Evolutionary conservation across 2,797 vertebrate genomes (phyloP), one percentile per base, ranked within the genome.

Genomic region (Staurois parvus): DNA sequence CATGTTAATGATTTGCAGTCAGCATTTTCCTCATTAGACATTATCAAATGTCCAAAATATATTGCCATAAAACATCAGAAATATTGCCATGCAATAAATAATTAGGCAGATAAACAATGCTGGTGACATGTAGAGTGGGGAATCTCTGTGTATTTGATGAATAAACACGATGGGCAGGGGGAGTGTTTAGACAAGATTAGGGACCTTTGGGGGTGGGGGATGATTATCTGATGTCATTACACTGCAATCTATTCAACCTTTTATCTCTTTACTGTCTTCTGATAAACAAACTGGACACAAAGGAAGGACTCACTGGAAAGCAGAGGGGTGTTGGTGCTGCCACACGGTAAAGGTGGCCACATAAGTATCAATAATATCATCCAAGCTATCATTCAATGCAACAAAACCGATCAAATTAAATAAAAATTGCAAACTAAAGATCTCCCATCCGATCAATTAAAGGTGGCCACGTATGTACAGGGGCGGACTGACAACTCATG

Each of bases 161-260:
- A 67, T 81, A 85, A 85, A 85, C 72, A 85, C 17, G 12, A 15
- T 37, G 26, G 62, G 28, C 77, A 59, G 70, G 34, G 37, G 56
- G 64, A 62, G 24, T 81, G 79, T 81, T 70, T 81, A 69, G 70
- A 37, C 64, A 40, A 68, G 72, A 81, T 81, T 79, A 84, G 75
- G 64, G 66, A 68, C 72, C 78, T 62, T 72, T 40, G 64, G 67
- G 48, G 72, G 32, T 64, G 48, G 29, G 66, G 32, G 70, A 59
- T 26, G 77, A 85, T 76, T 81, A 85, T 85, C 78, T 85, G 78
- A 81, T 76, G 66, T n/a, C 72, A 85, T 85, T 81, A 69, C 76
- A 75, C 75, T 17, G 72, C 32, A 10, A 74, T 85, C 73, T 66
- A 85, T 79, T 79, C 67, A 68, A 66, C 45, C 19, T 37, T 45